These are phyloP conservation scores for Pelobates cultripes DNA, from an alignment of 2,797 vertebrate species.

Conservation along the genomic window DNA sequence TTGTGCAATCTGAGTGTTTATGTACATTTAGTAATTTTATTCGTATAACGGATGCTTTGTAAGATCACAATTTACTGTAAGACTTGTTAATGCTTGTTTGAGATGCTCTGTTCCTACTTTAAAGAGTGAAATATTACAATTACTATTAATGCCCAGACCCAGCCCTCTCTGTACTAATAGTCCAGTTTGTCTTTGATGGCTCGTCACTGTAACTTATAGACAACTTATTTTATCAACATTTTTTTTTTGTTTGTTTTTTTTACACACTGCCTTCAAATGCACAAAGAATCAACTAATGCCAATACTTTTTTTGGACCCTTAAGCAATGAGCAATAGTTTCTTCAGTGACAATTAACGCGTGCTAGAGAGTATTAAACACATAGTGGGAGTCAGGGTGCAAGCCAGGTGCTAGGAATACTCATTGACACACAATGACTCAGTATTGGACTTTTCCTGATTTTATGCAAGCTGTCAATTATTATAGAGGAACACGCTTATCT, in stretches of 20 bases:
- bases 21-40: no score
- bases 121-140: not conserved
- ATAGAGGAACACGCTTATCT: not conserved
- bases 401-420: no score
- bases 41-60: not conserved
- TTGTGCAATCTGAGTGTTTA: no score
- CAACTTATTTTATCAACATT: no score
- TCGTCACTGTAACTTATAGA: not conserved
- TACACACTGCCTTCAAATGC: no score
- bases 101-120: not conserved
- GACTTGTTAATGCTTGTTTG: not conserved
- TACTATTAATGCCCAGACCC: not conserved
- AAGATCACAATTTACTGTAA: not conserved
- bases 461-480: not conserved
- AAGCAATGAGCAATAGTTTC: no score
- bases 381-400: not conserved
- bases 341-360: not conserved
- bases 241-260: no score
- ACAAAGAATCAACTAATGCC: no score
- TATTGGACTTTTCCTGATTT: not conserved
- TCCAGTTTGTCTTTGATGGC: slow-evolving; percentile 8
- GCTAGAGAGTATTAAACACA: not conserved
- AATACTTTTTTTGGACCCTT: no score
- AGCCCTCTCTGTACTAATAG: slow-evolving; percentile 6
- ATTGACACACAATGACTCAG: not conserved